Evolutionary conservation across 2,888 invertebrate species (phyloP).

Genomic region (Lepidochrysops patricia): DNA sequence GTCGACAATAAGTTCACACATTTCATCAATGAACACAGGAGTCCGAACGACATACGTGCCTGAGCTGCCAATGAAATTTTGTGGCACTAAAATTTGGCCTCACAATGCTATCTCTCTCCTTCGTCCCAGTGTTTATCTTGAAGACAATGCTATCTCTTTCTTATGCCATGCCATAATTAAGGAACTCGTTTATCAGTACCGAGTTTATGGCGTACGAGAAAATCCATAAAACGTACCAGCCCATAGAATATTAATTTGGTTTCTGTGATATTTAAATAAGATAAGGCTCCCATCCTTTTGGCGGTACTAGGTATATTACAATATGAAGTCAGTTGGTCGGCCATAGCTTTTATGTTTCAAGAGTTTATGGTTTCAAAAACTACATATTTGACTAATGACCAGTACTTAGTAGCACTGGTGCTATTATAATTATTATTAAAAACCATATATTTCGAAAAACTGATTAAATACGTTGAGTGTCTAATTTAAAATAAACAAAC

Average conservation of each 20-base stretch:
- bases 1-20: conserved; percentile 37
- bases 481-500: too few species aligned
- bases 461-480: too few species aligned
- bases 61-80: conserved; percentile 38
- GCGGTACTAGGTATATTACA: not conserved
- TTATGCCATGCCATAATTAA: conserved; percentile 15
- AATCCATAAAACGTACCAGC: conserved; percentile 46
- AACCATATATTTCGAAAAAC: too few species aligned
- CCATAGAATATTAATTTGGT: conserved; percentile 37
- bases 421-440: too few species aligned
- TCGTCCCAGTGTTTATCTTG: not conserved
- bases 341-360: too few species aligned
- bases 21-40: conserved; percentile 60
- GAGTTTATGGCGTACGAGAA: conserved; percentile 42
- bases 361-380: too few species aligned
- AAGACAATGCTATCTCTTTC: not conserved
- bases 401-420: too few species aligned
- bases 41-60: conserved; percentile 60
- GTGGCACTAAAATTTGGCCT: conserved; percentile 35
- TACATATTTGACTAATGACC: not conserved
- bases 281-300: not conserved
- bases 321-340: not conserved
- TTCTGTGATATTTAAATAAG: conserved; percentile 20
- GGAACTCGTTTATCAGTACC: conserved; percentile 20
- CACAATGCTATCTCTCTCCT: not conserved